Evolutionary conservation across 1,140 invertebrate genomes (phyloP), one percentile per base, ranked within the genome.

Genomic region (Dreissena polymorpha): DNA sequence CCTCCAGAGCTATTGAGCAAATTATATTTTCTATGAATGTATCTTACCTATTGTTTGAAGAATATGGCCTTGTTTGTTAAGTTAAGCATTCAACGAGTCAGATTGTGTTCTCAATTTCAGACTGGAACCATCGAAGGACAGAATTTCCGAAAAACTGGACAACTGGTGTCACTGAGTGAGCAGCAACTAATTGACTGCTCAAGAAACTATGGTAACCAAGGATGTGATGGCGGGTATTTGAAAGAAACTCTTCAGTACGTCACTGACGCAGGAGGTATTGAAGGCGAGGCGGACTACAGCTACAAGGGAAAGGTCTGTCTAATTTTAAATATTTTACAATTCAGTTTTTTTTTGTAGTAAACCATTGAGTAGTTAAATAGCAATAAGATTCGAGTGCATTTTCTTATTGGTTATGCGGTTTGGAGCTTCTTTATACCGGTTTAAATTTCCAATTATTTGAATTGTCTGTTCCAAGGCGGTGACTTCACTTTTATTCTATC

Each of bases 61-160:
- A 6, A 60, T 23, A 6, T 23, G 39, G 8, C 39, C 39, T 5
- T 39, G 3, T 39, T 39, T 2, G 39, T 39, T 39, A 39, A 39
- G 39, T 8, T 39, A 39, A 2, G 3, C 16, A 12, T 23, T 69
- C 39, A 25, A 39, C 39, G 39, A 39, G 39, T 39, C 39, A 39
- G 39, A 39, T 39, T 39, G 39, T 39, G 39, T 39, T 39, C 39
- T 39, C 2, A 39, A 39, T 39, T 71, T 57, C 67, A 69, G 16
- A 90, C 89, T 70, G 88, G 88, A 13, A 82, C 87, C 6, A 27
- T 90, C 23, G 89, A 90, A 79, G 88, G 89, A 50, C 86, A 89
- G 72, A 64, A 90, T 81, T 85, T 84, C 65, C 74, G 83, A 27
- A 72, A 81, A 57, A 86, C 83, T 55, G 84, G 83, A 16, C 73